These are phyloP conservation scores for Seira sanloemensis DNA, from an alignment of 2,888 invertebrate species.

Conservation along the genomic window DNA sequence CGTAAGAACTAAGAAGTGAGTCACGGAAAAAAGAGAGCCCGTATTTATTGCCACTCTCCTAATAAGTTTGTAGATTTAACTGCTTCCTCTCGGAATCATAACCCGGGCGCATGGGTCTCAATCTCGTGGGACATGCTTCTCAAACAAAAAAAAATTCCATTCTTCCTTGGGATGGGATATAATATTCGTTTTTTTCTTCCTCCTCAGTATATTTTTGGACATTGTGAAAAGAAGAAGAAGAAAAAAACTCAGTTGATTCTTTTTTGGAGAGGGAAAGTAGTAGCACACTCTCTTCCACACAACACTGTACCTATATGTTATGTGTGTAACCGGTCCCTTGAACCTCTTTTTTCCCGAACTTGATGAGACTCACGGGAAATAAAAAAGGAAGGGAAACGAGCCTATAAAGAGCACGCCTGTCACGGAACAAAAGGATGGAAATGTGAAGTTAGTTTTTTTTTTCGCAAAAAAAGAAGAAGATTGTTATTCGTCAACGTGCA, in stretches of 20 bases:
- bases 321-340: conserved; percentile 66
- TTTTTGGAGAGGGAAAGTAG: conserved; percentile 21
- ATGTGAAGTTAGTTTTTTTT: neutral
- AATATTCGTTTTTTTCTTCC: too few species aligned
- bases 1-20: conserved; percentile 23
- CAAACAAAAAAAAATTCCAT: too few species aligned
- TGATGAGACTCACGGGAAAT: conserved; percentile 71
- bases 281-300: too few species aligned
- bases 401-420: conserved; percentile 51
- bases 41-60: conserved; percentile 19
- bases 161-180: too few species aligned
- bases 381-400: conserved; percentile 63
- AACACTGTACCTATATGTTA: too few species aligned
- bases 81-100: conserved; percentile 15
- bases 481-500: neutral
- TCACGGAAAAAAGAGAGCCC: neutral
- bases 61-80: conserved; percentile 54
- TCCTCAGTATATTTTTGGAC: too few species aligned
- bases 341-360: conserved; percentile 66
- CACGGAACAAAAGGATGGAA: conserved; percentile 54
- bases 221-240: neutral
- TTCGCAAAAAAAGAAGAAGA: too few species aligned
- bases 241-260: neutral
- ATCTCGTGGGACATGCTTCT: neutral
- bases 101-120: neutral